phyloP scores from a whole-genome alignment of 2,888 invertebrate genomes.

The Villa cingulata region DNA sequence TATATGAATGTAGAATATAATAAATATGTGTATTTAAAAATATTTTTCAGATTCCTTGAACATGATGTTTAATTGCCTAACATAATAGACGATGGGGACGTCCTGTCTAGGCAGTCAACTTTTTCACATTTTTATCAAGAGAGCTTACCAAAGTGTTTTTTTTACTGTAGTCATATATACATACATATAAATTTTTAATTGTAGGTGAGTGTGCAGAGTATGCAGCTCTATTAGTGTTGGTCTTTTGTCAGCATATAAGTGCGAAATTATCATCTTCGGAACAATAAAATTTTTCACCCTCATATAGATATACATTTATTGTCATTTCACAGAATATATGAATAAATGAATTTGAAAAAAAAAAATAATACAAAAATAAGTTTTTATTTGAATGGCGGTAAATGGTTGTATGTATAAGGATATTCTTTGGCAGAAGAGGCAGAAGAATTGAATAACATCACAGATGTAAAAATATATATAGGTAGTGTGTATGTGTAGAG shows the following conservation, averaged over 20 bases:
- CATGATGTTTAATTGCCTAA: constrained; percentile 6
- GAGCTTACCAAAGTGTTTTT: neutral
- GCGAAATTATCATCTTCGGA: constrained; percentile 14
- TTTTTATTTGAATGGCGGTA: no score
- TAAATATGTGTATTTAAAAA: neutral
- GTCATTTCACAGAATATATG: neutral
- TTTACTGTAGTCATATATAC: neutral
- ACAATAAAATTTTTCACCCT: constrained; percentile 14
- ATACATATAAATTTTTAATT: no score
- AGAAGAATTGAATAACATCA: no score
- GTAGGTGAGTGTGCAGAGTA: neutral
- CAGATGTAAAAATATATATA: no score
- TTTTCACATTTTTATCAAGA: neutral
- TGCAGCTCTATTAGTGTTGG: constrained; percentile 8
- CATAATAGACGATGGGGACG: constrained; percentile 16
- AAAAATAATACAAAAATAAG: no score
- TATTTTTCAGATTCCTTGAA: neutral
- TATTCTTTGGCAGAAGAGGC: no score
- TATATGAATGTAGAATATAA: neutral
- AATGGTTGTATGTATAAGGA: no score
- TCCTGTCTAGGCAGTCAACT: constrained; percentile 20
- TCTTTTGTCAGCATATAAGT: constrained; percentile 14
- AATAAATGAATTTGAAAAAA: no score
- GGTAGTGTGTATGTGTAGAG: no score
- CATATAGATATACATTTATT: neutral